Conservation (phyloP, 92 coral and sea anemone genomes). For the Metridium senile region DNA sequence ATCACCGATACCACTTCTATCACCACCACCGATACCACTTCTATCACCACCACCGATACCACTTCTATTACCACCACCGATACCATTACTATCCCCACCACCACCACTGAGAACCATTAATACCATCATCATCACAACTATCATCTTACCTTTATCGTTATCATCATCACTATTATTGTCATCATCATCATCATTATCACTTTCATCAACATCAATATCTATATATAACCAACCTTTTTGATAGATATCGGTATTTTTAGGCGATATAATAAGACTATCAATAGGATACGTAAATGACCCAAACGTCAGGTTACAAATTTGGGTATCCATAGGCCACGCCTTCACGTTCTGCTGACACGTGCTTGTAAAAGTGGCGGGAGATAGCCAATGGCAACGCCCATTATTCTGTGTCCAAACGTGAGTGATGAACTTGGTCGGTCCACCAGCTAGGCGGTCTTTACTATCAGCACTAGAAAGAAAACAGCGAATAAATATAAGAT, state of each 20-base stretch:
- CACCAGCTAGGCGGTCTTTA: constrained; percentile 41
- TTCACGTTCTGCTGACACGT: constrained; percentile 43
- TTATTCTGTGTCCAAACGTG: constrained; percentile 19
- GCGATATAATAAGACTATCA: neutral
- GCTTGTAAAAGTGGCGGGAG: constrained; percentile 65
- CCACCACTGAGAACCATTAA: no score
- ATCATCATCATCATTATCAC: neutral
- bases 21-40: no score
- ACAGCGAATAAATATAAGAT: constrained; percentile 31
- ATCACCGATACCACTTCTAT: no score
- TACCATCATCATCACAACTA: neutral
- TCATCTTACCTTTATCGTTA: neutral
- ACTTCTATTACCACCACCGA: no score
- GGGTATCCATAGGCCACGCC: constrained; percentile 67
- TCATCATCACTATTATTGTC: neutral
- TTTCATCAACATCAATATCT: neutral
- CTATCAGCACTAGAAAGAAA: constrained; percentile 52
- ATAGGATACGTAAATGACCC: constrained; percentile 50
- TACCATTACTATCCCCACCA: no score
- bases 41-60: no score
- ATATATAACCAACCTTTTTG: neutral
- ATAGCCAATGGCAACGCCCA: constrained; percentile 47
- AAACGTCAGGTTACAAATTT: constrained; percentile 51
- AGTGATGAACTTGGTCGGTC: constrained; percentile 43
- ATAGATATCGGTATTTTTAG: neutral